Base-by-base conservation (phyloP, 1,140 invertebrate species). In the Phortica variegata region DNA sequence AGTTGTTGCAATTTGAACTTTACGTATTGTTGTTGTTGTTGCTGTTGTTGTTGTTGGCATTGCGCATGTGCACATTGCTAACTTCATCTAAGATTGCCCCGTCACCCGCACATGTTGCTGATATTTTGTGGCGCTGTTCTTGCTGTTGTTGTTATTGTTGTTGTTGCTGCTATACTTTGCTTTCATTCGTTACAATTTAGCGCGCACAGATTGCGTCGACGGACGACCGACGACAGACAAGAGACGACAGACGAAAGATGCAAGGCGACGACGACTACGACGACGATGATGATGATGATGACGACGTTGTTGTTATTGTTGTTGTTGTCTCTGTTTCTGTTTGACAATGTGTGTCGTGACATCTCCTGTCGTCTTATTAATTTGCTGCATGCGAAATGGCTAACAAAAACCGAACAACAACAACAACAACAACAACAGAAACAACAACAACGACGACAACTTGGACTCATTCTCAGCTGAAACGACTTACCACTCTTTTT, bases 281-380 rank as follows among this genome's bases (percentile, higher is more conserved):
- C 8, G 29, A 31, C 8, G 8, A 8, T 9, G 29, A 31, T n/a
- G 29, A 31, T 9, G 29, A 31, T 31, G 29, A 31, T 9, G 29
- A 31, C 8, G 29, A n/a, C 29, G 48, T 42, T 43, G 44, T 32
- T 8, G 42, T 46, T 49, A 45, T 59, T 39, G 49, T 55, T 59
- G 42, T 48, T 50, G 49, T 61, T 29, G 6, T 12, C 26, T 29
- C 26, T 6, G 26, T 34, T 34, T 6, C n/a, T 68, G 63, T 68
- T 68, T 68, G 63, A 69, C 65, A 69, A 69, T 68, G 70, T 63
- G 58, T 61, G 70, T 73, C 70, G 70, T 73, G 70, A 73, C 69
- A 70, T 73, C 70, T 70, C 56, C 43, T 45, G 47, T 51, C 39
- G 40, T 45, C 44, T 46, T 58, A 60, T 60, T 58, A 58, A 60